phyloP scores from a whole-genome alignment of 2,797 vertebrate genomes.

The Labeo calbasu region DNA sequence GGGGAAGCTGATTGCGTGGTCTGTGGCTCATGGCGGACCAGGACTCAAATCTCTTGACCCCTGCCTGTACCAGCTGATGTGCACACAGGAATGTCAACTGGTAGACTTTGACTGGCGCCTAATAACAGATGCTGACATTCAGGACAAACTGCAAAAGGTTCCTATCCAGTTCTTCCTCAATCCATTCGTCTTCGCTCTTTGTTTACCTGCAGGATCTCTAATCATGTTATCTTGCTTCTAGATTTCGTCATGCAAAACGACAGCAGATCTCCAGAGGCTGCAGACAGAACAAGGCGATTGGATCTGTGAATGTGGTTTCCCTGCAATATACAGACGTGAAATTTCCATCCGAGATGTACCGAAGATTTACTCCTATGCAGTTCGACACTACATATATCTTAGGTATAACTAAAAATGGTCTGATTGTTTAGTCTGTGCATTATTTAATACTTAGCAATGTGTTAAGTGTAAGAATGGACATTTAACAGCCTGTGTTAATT shows the following conservation, averaged over 20 bases:
- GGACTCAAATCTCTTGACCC: conserved; percentile 72
- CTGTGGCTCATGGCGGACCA: conserved; percentile 71
- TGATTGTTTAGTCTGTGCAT: not conserved
- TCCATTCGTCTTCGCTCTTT: not conserved
- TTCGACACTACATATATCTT: conserved; percentile 67
- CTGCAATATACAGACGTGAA: conserved; percentile 61
- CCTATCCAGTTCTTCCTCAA: not conserved
- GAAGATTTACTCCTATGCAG: conserved; percentile 63
- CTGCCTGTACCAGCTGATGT: conserved; percentile 73
- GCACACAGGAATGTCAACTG: conserved; percentile 63
- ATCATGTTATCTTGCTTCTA: not conserved
- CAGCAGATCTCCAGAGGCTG: conserved; percentile 50
- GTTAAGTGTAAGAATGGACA: not conserved
- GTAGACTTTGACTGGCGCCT: conserved; percentile 69
- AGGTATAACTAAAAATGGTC: conserved; percentile 25
- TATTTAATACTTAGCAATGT: not conserved
- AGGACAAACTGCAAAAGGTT: conserved; percentile 69
- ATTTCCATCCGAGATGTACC: conserved; percentile 61
- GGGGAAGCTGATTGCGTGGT: conserved; percentile 75
- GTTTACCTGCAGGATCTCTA: not conserved
- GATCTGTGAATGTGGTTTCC: conserved; percentile 68
- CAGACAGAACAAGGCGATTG: conserved; percentile 67
- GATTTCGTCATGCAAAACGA: conserved; percentile 53
- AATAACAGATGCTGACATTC: conserved; percentile 66
- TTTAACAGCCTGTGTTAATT: conserved; percentile 3